Base-by-base conservation (phyloP, 2,888 invertebrate species). In the Chironomus tentans region DNA sequence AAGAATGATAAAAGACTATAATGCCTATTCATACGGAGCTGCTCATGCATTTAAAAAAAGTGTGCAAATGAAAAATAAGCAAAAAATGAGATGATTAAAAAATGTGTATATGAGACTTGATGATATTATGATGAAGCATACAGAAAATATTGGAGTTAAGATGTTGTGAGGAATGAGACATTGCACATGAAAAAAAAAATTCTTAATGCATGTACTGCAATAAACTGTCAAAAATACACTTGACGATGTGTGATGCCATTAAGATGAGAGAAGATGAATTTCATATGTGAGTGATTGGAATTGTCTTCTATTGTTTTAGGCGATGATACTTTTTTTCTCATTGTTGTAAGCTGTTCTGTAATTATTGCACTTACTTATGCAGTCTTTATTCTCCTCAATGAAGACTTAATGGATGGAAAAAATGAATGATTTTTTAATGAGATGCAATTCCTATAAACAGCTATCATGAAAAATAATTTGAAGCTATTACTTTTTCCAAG, bases 1-100 rank as follows among this genome's bases (percentile, higher is more conserved):
- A 68, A 22, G n/a, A 70, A 70, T 18, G 68, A 68, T 68, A 68
- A 68, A 68, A 15, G 70, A 70, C 70, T 70, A 28, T 70, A 70
- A 70, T 70, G 70, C 70, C 70, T 70, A 70, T 70, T 70, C 47
- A 71, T 46, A 56, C 6, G 21, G 4, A 61, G 46, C 46, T 62
- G 61, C 22, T 38, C 72, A 72, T 18, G 62, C 18, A 24, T 65
- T 24, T 61, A 28, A 50, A 72, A 38, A 38, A 72, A 72, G 46
- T 70, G 70, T 70, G 46, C 70, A 48, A 70, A 70, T 70, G 70
- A 70, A 48, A 70, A 70, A 38, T 72, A 72, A 72, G 72, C 72
- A 62, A 61, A 72, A 72, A 72, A 61, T 46, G 46, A 61, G 62
- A 72, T 72, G 56, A 72, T 61, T 56, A 72, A 71, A 71, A 72